phyloP scores from a whole-genome alignment of 2,888 invertebrate species.

The Smittia sp. region DNA sequence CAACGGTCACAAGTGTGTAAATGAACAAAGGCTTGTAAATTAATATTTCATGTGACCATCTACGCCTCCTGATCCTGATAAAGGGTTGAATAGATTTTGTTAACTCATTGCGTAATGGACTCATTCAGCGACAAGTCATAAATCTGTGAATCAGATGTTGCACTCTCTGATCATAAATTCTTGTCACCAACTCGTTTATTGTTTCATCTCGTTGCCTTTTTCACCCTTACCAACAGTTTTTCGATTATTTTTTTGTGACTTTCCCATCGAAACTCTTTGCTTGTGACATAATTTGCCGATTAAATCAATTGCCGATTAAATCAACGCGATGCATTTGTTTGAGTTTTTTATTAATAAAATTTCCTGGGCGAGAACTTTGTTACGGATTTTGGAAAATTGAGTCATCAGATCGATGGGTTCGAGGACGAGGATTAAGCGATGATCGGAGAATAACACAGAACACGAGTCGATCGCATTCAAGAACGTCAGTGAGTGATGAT shows the following conservation, averaged over 20 bases:
- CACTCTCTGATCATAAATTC: neutral
- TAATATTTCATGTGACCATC: neutral
- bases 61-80: neutral
- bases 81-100: neutral
- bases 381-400: conserved; percentile 26
- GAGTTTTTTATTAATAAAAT: conserved; percentile 20
- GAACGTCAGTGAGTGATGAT: too few species aligned
- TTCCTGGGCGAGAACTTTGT: conserved; percentile 10
- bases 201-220: neutral
- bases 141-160: too few species aligned
- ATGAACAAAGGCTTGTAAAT: too few species aligned
- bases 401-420: neutral
- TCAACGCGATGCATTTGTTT: neutral
- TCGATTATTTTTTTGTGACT: neutral
- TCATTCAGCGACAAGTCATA: neutral
- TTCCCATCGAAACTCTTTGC: neutral
- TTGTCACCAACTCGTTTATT: neutral
- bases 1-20: too few species aligned
- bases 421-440: too few species aligned
- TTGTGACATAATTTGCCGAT: conserved; percentile 5
- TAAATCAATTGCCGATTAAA: neutral
- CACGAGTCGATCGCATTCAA: too few species aligned
- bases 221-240: neutral
- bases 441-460: too few species aligned
- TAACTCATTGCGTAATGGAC: neutral